Evolutionary conservation across 2,113 vertebrate species (phyloP).

Genomic region (Upupa epops): DNA sequence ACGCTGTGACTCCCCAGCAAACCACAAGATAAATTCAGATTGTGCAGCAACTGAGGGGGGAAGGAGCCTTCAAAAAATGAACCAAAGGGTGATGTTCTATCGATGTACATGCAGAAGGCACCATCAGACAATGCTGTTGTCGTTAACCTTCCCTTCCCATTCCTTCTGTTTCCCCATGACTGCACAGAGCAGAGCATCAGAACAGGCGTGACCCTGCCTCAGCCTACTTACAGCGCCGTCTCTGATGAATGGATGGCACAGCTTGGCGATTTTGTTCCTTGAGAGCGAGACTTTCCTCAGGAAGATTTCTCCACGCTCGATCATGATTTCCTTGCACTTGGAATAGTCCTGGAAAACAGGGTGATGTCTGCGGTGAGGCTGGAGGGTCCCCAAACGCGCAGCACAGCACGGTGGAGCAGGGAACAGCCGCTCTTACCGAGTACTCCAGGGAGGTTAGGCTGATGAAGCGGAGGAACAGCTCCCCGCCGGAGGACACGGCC

Average conservation of each 20-base stretch:
- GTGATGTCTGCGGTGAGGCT: accelerated
- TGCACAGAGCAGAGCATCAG: neutral
- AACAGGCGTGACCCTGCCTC: accelerated
- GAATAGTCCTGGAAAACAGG: slow-evolving; percentile 83
- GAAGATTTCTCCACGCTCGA: slow-evolving; percentile 93
- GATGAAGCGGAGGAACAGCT: slow-evolving; percentile 97
- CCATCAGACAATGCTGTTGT: neutral
- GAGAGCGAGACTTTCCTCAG: slow-evolving; percentile 89
- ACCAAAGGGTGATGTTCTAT: accelerated
- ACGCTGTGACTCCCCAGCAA: neutral
- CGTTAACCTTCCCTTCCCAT: neutral
- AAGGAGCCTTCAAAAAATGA: neutral
- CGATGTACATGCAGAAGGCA: neutral
- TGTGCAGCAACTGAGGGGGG: neutral
- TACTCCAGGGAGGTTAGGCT: slow-evolving; percentile 93
- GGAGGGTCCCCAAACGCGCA: neutral
- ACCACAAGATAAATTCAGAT: neutral
- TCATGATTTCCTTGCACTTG: slow-evolving; percentile 95
- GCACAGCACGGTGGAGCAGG: accelerated
- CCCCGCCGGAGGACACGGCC: slow-evolving; percentile 92
- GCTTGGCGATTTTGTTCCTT: slow-evolving; percentile 88
- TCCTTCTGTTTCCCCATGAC: neutral
- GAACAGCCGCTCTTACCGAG: slow-evolving; percentile 70
- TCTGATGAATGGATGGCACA: slow-evolving; percentile 97
- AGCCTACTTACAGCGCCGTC: slow-evolving; percentile 88